Base-by-base conservation (phyloP, 2,797 vertebrate species). In the Rhinophrynus dorsalis region DNA sequence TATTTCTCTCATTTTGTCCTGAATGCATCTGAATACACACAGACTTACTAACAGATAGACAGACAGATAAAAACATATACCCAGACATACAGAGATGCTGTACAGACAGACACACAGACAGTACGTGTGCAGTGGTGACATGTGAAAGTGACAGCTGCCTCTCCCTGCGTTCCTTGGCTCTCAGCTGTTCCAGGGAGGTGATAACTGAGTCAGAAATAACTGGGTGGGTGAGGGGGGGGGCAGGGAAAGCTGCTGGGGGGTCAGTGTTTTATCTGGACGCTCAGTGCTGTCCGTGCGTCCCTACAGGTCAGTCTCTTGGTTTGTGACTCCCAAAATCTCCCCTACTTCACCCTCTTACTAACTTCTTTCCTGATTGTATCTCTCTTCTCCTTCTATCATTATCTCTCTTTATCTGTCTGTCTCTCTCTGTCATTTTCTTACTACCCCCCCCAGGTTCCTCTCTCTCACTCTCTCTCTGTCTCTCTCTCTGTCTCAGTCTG, bases 131-230 rank as follows among this genome's bases (percentile, higher is more conserved):
- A 5, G 30, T 2, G 2, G 9, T 27, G 13, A 29, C 11, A 48
- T 9, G 32, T 56, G 50, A 63, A 48, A 5, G 32, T 56, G 50
- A 63, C 59, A 48, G 37, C 58, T 62, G 50, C 38, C 47, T 33
- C 15, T 62, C 67, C 29, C 32, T 24, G 38, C 59, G 1, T 60
- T 23, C 66, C 35, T 10, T 10, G 8, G 26, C 59, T 11, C 50
- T 71, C 68, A 71, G 68, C 68, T 71, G 68, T 71, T 71, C 68
- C 50, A 26, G 29, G 57, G 7, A 26, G 15, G 12, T n/a, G 62
- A 68, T 58, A 58, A 38, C 42, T 51, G 55, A 38, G 59, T 56
- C 68, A 71, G 47, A 63, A 63, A 71, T 71, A 71, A 40, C 68
- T 38, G 18, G 3, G 21, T n/a, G 26, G 11, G 54, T 50, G 54